A percentile compares a stretch with the other conserved stretches of the same genome.
Conservation (phyloP, 2,113 vertebrate species). For the Mustela nigripes region DNA sequence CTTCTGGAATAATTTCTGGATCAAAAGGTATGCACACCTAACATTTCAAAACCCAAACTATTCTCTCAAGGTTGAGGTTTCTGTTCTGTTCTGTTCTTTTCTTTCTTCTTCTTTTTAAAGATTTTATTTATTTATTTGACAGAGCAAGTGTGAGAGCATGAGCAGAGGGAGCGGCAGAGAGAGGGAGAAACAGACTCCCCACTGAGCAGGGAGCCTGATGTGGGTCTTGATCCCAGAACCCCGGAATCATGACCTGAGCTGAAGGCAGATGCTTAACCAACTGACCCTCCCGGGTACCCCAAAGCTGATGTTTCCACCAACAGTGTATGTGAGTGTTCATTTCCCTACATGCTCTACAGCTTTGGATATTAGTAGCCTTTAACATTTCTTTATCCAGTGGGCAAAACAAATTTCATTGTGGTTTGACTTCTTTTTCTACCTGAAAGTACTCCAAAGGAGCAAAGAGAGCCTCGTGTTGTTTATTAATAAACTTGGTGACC, state of each 20-base stretch:
- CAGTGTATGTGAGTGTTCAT: neutral
- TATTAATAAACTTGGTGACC: conserved; percentile 61
- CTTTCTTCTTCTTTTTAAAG: neutral
- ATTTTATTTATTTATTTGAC: neutral
- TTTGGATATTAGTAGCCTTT: conserved; percentile 56
- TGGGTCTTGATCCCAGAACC: neutral
- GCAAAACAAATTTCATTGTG: conserved; percentile 64
- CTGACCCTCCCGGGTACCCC: neutral
- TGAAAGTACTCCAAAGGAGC: conserved; percentile 62
- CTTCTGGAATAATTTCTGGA: conserved; percentile 50
- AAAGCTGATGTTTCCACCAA: conserved; percentile 18
- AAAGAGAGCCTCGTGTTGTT: conserved; percentile 55
- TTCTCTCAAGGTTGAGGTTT: conserved; percentile 44
- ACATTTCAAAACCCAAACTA: conserved; percentile 53
- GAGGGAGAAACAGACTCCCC: neutral
- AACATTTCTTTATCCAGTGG: conserved; percentile 3
- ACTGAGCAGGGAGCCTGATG: neutral
- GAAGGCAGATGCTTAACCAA: neutral
- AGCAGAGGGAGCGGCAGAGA: neutral
- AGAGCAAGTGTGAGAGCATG: too few species aligned
- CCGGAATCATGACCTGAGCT: neutral
- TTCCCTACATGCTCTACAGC: conserved; percentile 47
- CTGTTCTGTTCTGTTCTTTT: too few species aligned
- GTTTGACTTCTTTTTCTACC: conserved; percentile 65
- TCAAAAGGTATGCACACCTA: conserved; percentile 1